Percentiles rank a stretch among this genome's conserved stretches.
Evolutionary conservation across 2,888 invertebrate genomes (phyloP).

Genomic region (Chrysotoxum bicinctum): DNA sequence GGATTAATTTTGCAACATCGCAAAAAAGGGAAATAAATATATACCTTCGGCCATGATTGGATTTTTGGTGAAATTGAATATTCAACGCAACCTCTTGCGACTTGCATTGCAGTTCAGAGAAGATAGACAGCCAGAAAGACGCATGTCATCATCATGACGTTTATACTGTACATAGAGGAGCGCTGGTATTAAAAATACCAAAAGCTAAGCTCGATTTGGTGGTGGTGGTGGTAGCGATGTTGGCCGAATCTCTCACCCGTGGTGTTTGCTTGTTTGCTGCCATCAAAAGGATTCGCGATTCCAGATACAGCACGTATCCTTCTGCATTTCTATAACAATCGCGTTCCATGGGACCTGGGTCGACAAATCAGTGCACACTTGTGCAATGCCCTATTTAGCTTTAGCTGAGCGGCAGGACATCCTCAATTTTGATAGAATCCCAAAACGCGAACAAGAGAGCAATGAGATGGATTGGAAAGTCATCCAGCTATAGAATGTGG

Average conservation of each 20-base stretch:
- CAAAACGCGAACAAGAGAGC: neutral
- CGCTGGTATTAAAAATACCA: neutral
- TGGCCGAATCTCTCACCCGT: neutral
- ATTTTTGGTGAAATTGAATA: conserved; percentile 65
- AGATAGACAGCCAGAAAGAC: conserved; percentile 9
- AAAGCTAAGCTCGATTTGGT: neutral
- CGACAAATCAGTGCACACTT: neutral
- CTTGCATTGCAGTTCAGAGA: neutral
- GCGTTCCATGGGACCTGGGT: neutral
- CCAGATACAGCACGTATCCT: conserved; percentile 18
- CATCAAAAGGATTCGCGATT: conserved; percentile 7
- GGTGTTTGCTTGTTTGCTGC: conserved; percentile 18
- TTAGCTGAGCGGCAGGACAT: conserved; percentile 6
- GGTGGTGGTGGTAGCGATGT: neutral
- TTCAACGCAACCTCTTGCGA: conserved; percentile 42
- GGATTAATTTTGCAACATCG: conserved; percentile 56
- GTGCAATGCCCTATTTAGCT: neutral
- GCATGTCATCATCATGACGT: neutral
- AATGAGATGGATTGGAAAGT: conserved; percentile 22
- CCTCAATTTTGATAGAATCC: conserved; percentile 2
- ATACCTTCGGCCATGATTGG: conserved; percentile 52
- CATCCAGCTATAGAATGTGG: conserved; percentile 11
- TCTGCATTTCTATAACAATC: conserved; percentile 9
- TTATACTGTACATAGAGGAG: neutral
- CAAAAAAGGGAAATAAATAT: conserved; percentile 6